Evolutionary conservation across 2,797 vertebrate genomes (phyloP).

Genomic region (Lepidocolaptes lacrymiger): DNA sequence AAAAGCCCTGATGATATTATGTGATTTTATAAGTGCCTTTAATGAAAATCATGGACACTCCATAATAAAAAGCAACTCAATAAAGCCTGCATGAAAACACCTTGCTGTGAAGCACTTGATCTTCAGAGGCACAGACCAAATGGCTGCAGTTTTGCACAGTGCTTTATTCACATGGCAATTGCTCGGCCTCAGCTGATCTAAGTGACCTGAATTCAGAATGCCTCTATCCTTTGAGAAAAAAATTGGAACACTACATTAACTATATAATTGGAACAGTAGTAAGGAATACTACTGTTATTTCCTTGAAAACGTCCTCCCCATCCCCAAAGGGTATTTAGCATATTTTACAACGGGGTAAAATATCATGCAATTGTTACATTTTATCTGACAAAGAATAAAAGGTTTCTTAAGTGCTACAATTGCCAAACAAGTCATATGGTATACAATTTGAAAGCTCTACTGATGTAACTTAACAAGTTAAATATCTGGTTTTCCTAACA

Average conservation of each 20-base stretch:
- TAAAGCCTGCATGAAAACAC: not conserved
- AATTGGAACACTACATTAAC: not conserved
- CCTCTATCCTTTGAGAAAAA: not conserved
- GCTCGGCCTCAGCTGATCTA: not conserved
- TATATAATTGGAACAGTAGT: not conserved
- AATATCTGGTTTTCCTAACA: not conserved
- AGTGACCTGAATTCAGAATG: not conserved
- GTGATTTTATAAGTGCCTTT: not conserved
- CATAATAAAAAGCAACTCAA: not conserved
- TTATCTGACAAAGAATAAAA: not conserved
- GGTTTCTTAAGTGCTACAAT: not conserved
- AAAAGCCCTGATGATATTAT: not conserved
- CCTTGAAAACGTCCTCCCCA: not conserved
- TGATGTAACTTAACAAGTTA: not conserved
- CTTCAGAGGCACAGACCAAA: not conserved
- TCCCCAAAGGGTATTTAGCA: not conserved
- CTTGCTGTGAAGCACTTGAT: not conserved
- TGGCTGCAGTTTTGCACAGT: not conserved
- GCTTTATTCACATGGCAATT: not conserved
- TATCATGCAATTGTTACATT: not conserved
- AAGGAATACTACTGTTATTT: not conserved
- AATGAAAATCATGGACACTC: not conserved
- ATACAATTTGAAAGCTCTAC: not conserved
- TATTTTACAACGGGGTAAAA: not conserved
- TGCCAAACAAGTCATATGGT: not conserved